Percentiles rank a stretch among this genome's conserved stretches.
Conservation (phyloP, 2,888 invertebrate genomes). For the Eurois occulta region DNA sequence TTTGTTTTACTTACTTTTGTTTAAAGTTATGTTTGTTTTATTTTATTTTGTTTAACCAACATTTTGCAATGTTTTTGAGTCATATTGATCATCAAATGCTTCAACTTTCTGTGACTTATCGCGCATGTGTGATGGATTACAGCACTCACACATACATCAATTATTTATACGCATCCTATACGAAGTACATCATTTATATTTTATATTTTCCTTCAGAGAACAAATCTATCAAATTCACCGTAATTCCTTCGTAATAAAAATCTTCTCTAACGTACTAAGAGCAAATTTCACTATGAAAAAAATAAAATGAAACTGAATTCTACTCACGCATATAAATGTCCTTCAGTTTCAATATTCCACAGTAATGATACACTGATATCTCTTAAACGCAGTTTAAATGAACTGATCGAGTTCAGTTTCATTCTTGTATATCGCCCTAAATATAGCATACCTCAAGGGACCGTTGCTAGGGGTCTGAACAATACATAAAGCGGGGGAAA, state of each 20-base stretch:
- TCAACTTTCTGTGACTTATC: background rate
- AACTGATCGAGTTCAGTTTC: background rate
- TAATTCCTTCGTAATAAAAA: background rate
- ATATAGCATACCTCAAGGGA: background rate
- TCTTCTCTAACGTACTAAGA: background rate
- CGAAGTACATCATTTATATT: background rate
- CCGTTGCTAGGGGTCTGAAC: conserved; percentile 1
- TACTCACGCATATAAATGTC: background rate
- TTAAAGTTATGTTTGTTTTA: background rate
- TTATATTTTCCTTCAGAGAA: background rate
- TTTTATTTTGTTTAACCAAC: background rate
- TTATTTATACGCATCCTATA: background rate
- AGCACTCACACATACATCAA: background rate
- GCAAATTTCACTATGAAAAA: no score
- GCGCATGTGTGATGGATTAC: conserved; percentile 10
- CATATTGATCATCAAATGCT: background rate
- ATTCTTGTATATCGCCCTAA: background rate
- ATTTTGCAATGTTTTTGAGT: background rate
- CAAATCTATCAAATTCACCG: background rate
- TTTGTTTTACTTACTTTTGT: background rate
- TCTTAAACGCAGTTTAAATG: background rate
- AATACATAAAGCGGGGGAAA: conserved; percentile 42
- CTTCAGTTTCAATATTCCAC: background rate
- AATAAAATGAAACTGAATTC: background rate
- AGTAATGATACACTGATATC: background rate